A percentile compares a stretch with the other conserved stretches of the same genome.
These are phyloP conservation scores for Emys orbicularis DNA, from an alignment of 2,797 vertebrate species.

Conservation along the genomic window DNA sequence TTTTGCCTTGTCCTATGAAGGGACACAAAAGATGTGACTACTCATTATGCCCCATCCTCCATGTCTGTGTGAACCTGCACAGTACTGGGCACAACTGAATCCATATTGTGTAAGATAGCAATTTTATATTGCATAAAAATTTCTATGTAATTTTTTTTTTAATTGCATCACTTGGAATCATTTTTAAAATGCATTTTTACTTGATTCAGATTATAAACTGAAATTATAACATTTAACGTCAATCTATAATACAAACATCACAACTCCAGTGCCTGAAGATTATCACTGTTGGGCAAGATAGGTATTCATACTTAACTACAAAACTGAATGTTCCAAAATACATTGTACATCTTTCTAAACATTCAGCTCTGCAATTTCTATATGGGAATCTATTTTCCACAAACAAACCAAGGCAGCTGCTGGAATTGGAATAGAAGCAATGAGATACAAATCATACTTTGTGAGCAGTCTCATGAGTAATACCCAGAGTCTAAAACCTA, in stretches of 20 bases:
- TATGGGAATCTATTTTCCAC: not conserved
- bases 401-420: not conserved
- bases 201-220: not conserved
- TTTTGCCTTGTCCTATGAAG: not conserved
- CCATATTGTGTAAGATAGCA: not conserved
- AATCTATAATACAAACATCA: not conserved
- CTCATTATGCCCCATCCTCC: too few relatives aligned
- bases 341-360: not conserved
- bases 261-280: not conserved
- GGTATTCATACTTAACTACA: not conserved
- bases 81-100: not conserved
- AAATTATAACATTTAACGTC: not conserved
- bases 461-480: not conserved
- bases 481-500: not conserved
- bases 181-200: not conserved
- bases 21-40: too few relatives aligned
- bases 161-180: not conserved
- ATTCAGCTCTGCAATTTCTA: not conserved
- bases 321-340: not conserved
- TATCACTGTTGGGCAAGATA: not conserved
- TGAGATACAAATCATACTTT: slow-evolving; percentile 1
- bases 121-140: not conserved
- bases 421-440: not conserved
- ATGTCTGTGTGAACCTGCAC: not conserved
- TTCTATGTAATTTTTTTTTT: not conserved